Evolutionary conservation across 2,888 invertebrate genomes (phyloP), one percentile per base, ranked within the genome.

Genomic region (Homarus gammarus): DNA sequence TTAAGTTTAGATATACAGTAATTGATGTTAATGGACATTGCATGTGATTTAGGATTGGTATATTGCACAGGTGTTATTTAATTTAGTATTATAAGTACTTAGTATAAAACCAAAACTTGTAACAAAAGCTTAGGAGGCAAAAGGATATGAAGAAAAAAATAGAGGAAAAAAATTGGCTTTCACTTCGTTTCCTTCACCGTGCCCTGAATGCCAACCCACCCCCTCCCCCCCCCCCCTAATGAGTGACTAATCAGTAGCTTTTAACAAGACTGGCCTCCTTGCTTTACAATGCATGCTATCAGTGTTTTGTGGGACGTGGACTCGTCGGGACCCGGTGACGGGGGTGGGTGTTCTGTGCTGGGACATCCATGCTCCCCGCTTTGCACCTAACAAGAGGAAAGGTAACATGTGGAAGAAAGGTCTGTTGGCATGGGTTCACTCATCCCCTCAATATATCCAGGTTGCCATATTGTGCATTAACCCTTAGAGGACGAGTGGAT

Each of bases 381-480:
- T 51, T 86, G 86, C 86, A 70, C 86, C 86, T 27, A 86, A 49
- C 83, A 89, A 89, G 88, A 84, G 88, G 88, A 89, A 89, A 89
- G 88, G 88, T 89, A 89, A 75, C 77, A 61, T n/a, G 33, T 31
- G 78, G 27, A 33, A 51, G 33, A 44, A 22, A 51, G 56, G 78
- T 79, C 78, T 79, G 78, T 79, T 64, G 64, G 64, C 64, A 64
- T 64, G 64, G 64, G 64, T 64, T 64, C 31, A 27, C 10, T n/a
- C 56, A 56, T 56, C 56, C 56, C 56, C 56, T 22, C 56, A 18
- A 15, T 5, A 56, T 56, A 15, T 70, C 70, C 36, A 70, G 70
- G 70, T 70, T 56, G 56, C 56, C 5, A 56, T 56, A 56, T 56
- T 18, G n/a, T n/a, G n/a, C n/a, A n/a, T n/a, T n/a, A n/a, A n/a